phyloP scores from a whole-genome alignment of 2,113 vertebrate species.

The Perca schrenkii region DNA sequence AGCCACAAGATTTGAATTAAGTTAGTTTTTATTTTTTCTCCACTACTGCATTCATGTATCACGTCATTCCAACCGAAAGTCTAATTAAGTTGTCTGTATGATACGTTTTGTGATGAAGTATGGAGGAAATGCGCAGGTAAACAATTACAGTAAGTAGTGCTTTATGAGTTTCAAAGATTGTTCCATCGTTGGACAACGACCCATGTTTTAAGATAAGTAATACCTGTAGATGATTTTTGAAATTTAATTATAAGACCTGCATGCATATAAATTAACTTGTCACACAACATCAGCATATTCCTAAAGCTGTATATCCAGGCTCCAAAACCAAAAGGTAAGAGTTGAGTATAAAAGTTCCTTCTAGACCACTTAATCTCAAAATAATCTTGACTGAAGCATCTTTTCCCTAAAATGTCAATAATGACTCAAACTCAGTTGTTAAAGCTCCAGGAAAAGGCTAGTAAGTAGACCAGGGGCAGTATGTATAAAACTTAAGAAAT shows the following conservation, averaged over 20 bases:
- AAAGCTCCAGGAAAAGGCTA: background rate
- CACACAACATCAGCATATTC: background rate
- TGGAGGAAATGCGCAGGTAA: background rate
- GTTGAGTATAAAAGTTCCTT: background rate
- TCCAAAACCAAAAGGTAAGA: background rate
- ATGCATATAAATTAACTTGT: background rate
- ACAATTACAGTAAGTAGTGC: background rate
- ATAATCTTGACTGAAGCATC: background rate
- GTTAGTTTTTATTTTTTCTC: background rate
- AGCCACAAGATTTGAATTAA: conserved; percentile 9
- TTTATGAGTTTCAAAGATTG: background rate
- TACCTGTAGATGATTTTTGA: background rate
- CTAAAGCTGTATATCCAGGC: background rate
- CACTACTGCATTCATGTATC: background rate
- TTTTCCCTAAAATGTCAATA: background rate
- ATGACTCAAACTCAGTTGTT: background rate
- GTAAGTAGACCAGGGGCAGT: background rate
- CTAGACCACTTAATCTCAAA: background rate
- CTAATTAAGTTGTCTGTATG: background rate
- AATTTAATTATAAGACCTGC: background rate
- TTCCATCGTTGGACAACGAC: background rate
- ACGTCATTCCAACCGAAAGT: background rate
- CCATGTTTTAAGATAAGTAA: background rate
- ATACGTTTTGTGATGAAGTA: background rate
- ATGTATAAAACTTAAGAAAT: no score